A percentile compares a stretch with the other conserved stretches of the same genome.
Conservation (phyloP, 2,797 vertebrate genomes). For the Threskiornis aethiopicus region DNA sequence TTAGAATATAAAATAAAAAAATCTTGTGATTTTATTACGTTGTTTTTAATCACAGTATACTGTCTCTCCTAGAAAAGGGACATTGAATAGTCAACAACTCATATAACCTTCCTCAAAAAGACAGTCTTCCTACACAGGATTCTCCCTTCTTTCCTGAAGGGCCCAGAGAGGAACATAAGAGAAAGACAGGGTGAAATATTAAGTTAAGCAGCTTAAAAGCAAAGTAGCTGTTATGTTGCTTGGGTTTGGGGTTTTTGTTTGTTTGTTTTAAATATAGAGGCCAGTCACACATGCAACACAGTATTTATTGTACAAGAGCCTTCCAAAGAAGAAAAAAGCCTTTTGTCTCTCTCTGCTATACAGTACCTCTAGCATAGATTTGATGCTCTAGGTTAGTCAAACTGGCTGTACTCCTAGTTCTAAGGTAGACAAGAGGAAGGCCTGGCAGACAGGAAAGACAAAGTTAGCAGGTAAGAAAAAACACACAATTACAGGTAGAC, state of each 20-base stretch:
- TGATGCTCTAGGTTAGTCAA: slow-evolving; percentile 96
- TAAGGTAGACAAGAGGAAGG: slow-evolving; percentile 95
- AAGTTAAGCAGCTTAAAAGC: background rate
- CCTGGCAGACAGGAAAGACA: slow-evolving; percentile 92
- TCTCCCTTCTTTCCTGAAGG: background rate
- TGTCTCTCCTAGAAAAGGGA: background rate
- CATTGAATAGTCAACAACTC: background rate
- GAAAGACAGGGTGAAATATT: background rate
- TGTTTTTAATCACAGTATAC: background rate
- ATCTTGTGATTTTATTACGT: background rate
- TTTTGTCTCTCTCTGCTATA: slow-evolving; percentile 69
- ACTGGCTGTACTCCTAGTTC: slow-evolving; percentile 98
- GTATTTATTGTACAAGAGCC: background rate
- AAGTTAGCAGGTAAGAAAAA: slow-evolving; percentile 75
- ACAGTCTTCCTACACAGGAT: background rate
- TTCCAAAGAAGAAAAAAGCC: background rate
- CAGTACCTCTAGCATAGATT: slow-evolving; percentile 94
- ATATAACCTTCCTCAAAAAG: background rate
- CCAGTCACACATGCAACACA: background rate
- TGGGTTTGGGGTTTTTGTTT: background rate
- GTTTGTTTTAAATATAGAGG: background rate
- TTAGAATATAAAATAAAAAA: background rate
- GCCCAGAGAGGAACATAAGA: background rate
- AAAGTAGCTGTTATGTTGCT: background rate
- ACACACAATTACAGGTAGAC: background rate